Conservation (phyloP, 2,113 vertebrate genomes). For the Nycticebus coucang region DNA sequence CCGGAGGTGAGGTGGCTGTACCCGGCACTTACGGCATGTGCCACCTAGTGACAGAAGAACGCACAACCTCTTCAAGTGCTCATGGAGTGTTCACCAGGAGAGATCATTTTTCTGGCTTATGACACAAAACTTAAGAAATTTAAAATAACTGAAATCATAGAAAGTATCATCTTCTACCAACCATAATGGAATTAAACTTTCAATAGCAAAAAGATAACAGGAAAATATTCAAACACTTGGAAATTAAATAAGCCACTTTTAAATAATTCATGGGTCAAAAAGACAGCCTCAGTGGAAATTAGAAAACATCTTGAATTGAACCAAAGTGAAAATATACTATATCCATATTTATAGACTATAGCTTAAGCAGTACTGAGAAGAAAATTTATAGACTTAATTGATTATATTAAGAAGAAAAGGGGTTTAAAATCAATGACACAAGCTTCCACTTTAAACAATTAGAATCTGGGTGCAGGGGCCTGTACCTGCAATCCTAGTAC, state of each 20-base stretch:
- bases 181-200: background rate
- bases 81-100: rapidly evolving
- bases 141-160: rapidly evolving
- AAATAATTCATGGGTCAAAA: background rate
- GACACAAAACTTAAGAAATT: rapidly evolving
- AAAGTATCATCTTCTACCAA: rapidly evolving
- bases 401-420: background rate
- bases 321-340: background rate
- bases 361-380: background rate
- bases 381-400: background rate
- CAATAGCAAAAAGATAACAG: background rate
- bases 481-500: too few species aligned
- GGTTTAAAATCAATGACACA: background rate
- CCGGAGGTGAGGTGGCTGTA: rapidly evolving
- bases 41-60: rapidly evolving
- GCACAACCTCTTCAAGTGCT: rapidly evolving
- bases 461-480: background rate
- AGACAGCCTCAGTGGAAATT: background rate
- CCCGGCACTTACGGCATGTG: rapidly evolving
- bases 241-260: background rate
- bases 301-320: background rate
- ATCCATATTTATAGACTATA: background rate
- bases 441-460: background rate
- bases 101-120: rapidly evolving
- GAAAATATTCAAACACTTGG: background rate